Evolutionary conservation across 1,140 invertebrate genomes (phyloP).

Genomic region (Vanessa atalanta): DNA sequence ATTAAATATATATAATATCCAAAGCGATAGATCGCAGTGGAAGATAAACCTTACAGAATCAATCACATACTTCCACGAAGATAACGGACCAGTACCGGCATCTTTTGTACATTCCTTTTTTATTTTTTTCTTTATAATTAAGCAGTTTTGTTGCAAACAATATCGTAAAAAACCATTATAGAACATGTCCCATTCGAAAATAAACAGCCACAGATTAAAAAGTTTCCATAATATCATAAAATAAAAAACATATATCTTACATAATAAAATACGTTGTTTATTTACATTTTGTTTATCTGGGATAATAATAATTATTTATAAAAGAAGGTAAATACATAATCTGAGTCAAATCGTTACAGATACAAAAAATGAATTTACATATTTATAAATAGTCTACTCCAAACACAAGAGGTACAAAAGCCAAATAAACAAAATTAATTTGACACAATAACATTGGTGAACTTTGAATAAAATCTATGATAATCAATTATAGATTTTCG

Average conservation of each 20-base stretch:
- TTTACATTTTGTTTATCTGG: too few species aligned
- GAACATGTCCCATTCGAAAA: conserved; percentile 18
- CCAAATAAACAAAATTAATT: too few species aligned
- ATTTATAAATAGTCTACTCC: too few species aligned
- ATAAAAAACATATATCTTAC: not conserved
- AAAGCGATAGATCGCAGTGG: not conserved
- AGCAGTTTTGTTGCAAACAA: conserved; percentile 51
- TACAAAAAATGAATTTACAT: too few species aligned
- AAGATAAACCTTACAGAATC: conserved; percentile 46
- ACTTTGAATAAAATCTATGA: too few species aligned
- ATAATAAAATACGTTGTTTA: too few species aligned
- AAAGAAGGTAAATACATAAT: too few species aligned
- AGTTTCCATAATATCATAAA: not conserved
- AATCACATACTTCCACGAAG: conserved; percentile 64
- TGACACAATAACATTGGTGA: too few species aligned
- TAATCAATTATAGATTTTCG: too few species aligned
- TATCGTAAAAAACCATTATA: conserved; percentile 6
- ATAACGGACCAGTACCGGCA: conserved; percentile 52
- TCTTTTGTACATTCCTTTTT: conserved; percentile 57
- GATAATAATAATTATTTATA: too few species aligned
- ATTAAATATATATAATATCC: not conserved
- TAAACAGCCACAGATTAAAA: not conserved
- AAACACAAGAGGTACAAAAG: too few species aligned
- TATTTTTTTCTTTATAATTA: conserved; percentile 55
- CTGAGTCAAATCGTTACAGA: too few species aligned